Evolutionary conservation across 2,888 invertebrate species (phyloP).

Genomic region (Craniophora ligustri): DNA sequence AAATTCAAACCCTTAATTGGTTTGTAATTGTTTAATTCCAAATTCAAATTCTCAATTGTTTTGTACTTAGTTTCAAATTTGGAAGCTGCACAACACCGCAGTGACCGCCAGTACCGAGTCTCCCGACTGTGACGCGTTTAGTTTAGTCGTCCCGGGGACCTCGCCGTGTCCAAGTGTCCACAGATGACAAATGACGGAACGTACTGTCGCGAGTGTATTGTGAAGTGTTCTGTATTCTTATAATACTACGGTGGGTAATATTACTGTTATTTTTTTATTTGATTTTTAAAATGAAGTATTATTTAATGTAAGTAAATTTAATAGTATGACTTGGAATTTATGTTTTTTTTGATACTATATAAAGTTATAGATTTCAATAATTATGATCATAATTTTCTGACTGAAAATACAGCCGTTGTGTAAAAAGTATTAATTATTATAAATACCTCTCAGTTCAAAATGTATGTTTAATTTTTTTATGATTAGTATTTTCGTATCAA

Average conservation of each 20-base stretch:
- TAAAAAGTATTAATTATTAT: no score
- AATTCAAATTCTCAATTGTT: neutral
- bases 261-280: neutral
- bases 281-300: neutral
- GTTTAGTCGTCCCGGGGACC: slow-evolving; percentile 77
- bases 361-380: no score
- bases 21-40: neutral
- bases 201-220: slow-evolving; percentile 49
- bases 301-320: no score
- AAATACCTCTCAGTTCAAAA: no score
- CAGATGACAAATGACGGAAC: slow-evolving; percentile 49
- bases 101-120: slow-evolving; percentile 51
- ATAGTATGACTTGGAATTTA: no score
- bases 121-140: slow-evolving; percentile 65
- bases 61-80: slow-evolving; percentile 8
- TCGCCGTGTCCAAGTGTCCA: slow-evolving; percentile 64
- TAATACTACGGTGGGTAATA: slow-evolving; percentile 37
- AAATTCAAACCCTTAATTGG: no score
- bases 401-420: no score
- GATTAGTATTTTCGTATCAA: no score
- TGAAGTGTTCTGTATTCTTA: slow-evolving; percentile 44
- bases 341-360: no score
- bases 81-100: slow-evolving; percentile 31
- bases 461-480: no score
- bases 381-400: no score